phyloP scores from a whole-genome alignment of 1,140 invertebrate species.

The Drosophila busckii region DNA sequence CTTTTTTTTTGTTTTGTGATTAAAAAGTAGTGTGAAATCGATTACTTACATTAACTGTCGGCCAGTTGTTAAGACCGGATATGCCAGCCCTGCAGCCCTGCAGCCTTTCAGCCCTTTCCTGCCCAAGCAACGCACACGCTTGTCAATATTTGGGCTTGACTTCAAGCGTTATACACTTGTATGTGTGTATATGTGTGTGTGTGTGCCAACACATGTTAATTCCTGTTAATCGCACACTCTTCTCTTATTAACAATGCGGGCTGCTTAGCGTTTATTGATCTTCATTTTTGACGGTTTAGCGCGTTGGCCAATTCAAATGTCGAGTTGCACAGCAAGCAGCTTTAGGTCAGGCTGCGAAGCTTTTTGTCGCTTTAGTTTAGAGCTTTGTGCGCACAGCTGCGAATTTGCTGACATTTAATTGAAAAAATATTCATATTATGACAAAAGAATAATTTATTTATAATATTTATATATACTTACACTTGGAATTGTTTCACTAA shows the following conservation, averaged over 20 bases:
- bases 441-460: too few relatives aligned
- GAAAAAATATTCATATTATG: too few relatives aligned
- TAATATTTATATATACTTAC: too few relatives aligned
- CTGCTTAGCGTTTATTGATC: conserved; percentile 37
- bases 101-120: too few relatives aligned
- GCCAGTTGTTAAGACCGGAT: conserved; percentile 51
- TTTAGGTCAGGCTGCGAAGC: too few relatives aligned
- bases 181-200: too few relatives aligned
- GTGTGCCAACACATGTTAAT: conserved; percentile 65
- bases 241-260: conserved; percentile 9
- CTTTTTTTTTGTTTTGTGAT: too few relatives aligned
- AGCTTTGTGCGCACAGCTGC: conserved; percentile 13
- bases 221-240: conserved; percentile 62
- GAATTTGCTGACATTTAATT: too few relatives aligned
- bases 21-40: conserved; percentile 76
- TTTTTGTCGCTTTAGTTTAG: background rate
- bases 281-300: background rate
- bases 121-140: background rate
- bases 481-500: too few relatives aligned
- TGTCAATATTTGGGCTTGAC: conserved; percentile 60
- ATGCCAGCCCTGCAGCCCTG: conserved; percentile 28
- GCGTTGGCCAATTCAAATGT: background rate
- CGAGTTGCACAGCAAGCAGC: background rate
- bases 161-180: conserved; percentile 40
- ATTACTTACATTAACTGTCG: conserved; percentile 59